These are phyloP conservation scores for Drosophila mayaguana DNA, from an alignment of 2,888 invertebrate species.

Conservation along the genomic window DNA sequence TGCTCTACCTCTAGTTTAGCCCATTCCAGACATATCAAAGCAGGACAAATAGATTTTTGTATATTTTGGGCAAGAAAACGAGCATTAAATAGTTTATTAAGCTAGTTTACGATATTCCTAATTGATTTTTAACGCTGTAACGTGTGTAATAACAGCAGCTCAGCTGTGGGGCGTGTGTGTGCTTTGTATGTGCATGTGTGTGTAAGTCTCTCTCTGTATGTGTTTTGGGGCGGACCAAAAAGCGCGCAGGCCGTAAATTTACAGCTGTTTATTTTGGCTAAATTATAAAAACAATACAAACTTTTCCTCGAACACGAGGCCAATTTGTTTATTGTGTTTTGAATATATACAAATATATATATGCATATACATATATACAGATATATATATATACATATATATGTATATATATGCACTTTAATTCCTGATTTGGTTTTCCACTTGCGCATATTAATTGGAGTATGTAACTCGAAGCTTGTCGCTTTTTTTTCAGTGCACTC, in stretches of 20 bases:
- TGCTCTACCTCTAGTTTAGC: no score
- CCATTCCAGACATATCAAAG: no score
- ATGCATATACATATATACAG: constrained; percentile 7
- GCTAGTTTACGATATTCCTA: neutral
- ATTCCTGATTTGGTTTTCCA: constrained; percentile 35
- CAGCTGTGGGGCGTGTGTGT: constrained; percentile 13
- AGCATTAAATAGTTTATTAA: neutral
- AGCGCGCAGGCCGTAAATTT: constrained; percentile 25
- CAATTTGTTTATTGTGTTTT: constrained; percentile 36
- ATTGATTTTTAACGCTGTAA: neutral
- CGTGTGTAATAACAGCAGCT: constrained; percentile 27
- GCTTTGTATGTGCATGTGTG: no score
- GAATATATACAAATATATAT: constrained; percentile 18
- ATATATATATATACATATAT: neutral
- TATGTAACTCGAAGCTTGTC: constrained; percentile 8
- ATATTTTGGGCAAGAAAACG: neutral
- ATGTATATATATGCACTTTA: constrained; percentile 18
- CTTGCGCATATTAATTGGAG: constrained; percentile 59
- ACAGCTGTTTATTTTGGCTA: constrained; percentile 41
- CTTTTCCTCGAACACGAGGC: constrained; percentile 46
- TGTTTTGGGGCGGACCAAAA: constrained; percentile 18
- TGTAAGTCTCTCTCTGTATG: neutral
- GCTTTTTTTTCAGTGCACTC: constrained; percentile 17
- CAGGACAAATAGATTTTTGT: no score
- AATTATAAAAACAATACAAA: constrained; percentile 34